Percentiles rank a stretch among this genome's conserved stretches.
Evolutionary conservation across 2,888 invertebrate genomes (phyloP).

Genomic region (Margaritifera margaritifera): DNA sequence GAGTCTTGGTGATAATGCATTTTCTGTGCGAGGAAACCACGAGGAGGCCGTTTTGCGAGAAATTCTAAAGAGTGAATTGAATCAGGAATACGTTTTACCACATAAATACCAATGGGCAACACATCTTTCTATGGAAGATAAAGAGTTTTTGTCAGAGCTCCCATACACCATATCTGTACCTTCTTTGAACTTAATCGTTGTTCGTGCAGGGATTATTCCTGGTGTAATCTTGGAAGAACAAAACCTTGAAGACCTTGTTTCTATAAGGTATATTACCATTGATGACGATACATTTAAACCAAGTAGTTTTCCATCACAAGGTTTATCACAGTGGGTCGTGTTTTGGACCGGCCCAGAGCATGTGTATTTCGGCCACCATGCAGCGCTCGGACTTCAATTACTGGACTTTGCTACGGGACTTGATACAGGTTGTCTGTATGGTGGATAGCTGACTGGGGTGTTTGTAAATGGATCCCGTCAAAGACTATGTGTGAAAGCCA

Average conservation of each 20-base stretch:
- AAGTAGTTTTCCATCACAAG: neutral
- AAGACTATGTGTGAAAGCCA: neutral
- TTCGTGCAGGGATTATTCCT: slow-evolving; percentile 71
- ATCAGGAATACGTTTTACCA: slow-evolving; percentile 34
- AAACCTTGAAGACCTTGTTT: slow-evolving; percentile 57
- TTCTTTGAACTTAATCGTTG: slow-evolving; percentile 59
- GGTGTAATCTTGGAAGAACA: slow-evolving; percentile 57
- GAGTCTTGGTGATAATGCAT: slow-evolving; percentile 21
- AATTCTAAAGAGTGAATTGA: slow-evolving; percentile 27
- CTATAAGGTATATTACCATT: slow-evolving; percentile 67
- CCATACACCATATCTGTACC: slow-evolving; percentile 71
- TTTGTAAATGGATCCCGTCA: slow-evolving; percentile 27
- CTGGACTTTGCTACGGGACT: slow-evolving; percentile 68
- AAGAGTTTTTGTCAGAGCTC: slow-evolving; percentile 61
- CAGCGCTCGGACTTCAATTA: slow-evolving; percentile 62
- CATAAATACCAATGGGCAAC: slow-evolving; percentile 64
- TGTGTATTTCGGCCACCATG: slow-evolving; percentile 73
- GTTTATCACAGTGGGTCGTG: slow-evolving; percentile 59
- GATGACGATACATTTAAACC: slow-evolving; percentile 16
- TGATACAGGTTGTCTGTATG: slow-evolving; percentile 73
- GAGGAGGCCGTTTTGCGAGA: slow-evolving; percentile 66
- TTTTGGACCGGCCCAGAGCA: slow-evolving; percentile 71
- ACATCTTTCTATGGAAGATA: slow-evolving; percentile 56
- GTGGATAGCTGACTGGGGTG: slow-evolving; percentile 63
- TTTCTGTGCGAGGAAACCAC: slow-evolving; percentile 69